Evolutionary conservation across 2,113 vertebrate genomes (phyloP).

Genomic region (Sitta europaea): DNA sequence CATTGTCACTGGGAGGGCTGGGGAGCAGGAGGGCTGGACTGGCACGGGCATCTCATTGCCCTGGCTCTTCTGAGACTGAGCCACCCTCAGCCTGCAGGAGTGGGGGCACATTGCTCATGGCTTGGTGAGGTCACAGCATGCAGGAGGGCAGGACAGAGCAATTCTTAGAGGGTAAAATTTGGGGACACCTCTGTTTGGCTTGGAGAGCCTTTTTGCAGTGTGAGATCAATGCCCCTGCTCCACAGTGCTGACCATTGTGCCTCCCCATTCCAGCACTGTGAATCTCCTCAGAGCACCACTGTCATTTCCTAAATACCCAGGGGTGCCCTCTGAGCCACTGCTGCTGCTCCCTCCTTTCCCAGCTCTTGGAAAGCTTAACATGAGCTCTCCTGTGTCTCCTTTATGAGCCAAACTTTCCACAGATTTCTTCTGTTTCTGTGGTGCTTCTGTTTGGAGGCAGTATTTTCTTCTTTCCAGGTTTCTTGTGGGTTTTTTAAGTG

Average conservation of each 20-base stretch:
- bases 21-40: not conserved
- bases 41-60: not conserved
- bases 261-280: fast-evolving
- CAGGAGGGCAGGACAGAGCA: not conserved
- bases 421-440: not conserved
- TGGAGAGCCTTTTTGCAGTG: not conserved
- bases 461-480: not conserved
- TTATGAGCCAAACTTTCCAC: not conserved
- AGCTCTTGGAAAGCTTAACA: not conserved
- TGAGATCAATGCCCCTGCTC: not conserved
- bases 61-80: not conserved
- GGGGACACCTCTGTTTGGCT: not conserved
- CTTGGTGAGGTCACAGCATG: not conserved
- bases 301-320: not conserved
- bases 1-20: fast-evolving
- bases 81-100: too few species aligned
- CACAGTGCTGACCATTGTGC: not conserved
- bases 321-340: not conserved
- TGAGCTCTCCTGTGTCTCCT: not conserved
- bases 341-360: not conserved
- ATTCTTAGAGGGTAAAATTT: not conserved
- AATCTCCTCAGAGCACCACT: not conserved
- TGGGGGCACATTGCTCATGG: not conserved
- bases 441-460: not conserved
- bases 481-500: not conserved